Percentiles rank a stretch among this genome's conserved stretches.
phyloP scores from a whole-genome alignment of 2,888 invertebrate species.

The Palloptera scutellata region DNA sequence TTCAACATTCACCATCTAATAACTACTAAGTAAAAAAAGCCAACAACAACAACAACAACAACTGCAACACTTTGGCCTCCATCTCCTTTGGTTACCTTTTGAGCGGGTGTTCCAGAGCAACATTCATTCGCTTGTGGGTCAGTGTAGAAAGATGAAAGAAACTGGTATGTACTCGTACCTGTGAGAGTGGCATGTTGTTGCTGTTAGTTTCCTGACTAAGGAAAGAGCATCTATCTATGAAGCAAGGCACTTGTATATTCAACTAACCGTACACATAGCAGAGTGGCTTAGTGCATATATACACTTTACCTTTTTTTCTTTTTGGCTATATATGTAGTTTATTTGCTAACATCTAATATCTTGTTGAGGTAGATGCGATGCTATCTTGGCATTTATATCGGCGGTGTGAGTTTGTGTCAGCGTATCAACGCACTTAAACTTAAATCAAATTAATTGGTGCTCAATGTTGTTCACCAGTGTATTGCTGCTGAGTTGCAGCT shows the following conservation, averaged over 20 bases:
- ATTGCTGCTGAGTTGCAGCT: neutral
- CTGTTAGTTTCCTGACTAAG: neutral
- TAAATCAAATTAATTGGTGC: constrained; percentile 37
- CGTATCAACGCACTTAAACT: constrained; percentile 4
- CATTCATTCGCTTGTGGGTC: neutral
- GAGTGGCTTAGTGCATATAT: no score
- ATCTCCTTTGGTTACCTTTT: neutral
- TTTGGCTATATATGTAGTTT: neutral
- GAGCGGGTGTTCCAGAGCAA: neutral
- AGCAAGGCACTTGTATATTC: no score
- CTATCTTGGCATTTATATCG: no score
- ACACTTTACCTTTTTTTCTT: neutral
- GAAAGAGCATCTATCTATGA: no score
- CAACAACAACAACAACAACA: no score
- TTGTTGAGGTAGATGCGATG: no score
- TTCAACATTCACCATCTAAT: no score
- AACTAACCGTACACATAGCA: no score
- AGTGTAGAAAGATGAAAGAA: neutral
- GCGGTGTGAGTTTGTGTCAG: no score
- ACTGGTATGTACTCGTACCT: neutral
- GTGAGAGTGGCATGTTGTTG: neutral
- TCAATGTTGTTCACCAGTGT: constrained; percentile 17
- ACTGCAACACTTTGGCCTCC: no score
- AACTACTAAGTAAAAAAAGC: no score
- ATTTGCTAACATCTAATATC: no score